phyloP scores from a whole-genome alignment of 64 coral and sea anemone genomes.

The Actinia equina region DNA sequence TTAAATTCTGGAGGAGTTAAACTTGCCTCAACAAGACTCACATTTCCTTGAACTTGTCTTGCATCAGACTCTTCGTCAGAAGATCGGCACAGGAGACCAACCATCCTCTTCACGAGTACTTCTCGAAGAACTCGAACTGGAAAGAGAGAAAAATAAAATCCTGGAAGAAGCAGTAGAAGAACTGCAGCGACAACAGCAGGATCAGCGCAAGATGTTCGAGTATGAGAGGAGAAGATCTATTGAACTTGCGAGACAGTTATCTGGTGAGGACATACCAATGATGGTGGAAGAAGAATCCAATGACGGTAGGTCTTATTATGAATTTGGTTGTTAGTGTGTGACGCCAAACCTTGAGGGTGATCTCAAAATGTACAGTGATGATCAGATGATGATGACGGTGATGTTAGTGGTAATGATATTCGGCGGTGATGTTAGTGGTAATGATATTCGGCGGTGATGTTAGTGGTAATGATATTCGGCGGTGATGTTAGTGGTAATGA shows the following conservation, averaged over 20 bases:
- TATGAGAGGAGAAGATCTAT: constrained; percentile 25
- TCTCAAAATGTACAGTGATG: no score
- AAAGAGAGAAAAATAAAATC: constrained; percentile 25
- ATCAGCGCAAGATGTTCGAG: constrained; percentile 1
- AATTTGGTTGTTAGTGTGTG: not conserved
- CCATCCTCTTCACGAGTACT: not conserved
- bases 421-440: no score
- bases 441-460: no score
- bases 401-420: no score
- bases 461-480: no score
- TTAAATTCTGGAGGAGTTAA: no score
- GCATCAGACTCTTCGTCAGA: not conserved
- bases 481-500: no score
- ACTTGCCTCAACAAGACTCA: no score
- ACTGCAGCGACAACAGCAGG: constrained; percentile 2
- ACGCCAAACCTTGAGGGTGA: no score
- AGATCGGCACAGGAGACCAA: not conserved
- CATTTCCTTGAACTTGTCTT: not conserved
- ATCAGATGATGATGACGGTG: no score
- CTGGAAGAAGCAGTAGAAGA: not conserved
- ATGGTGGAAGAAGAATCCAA: constrained; percentile 11
- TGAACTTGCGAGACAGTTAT: constrained; percentile 19
- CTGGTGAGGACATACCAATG: constrained; percentile 21
- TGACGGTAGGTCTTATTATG: not conserved
- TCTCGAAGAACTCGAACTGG: constrained; percentile 22